phyloP scores from a whole-genome alignment of 2,113 vertebrate genomes.

The Ophthalmolycus amberensis region DNA sequence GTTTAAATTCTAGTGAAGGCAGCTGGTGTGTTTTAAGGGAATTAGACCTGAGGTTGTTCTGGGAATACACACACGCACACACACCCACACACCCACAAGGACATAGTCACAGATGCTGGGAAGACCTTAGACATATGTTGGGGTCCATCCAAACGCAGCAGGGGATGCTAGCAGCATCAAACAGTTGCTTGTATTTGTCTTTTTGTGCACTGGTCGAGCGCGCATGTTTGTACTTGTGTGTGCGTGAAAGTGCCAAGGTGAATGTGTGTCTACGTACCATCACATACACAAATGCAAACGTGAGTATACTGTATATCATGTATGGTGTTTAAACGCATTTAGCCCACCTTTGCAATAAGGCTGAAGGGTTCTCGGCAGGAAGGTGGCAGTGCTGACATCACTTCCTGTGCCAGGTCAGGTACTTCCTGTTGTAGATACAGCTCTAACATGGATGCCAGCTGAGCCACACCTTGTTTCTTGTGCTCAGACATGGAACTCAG shows the following conservation, averaged over 20 bases:
- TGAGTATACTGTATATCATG: neutral
- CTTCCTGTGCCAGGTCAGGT: slow-evolving; percentile 73
- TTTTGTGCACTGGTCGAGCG: neutral
- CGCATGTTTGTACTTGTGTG: neutral
- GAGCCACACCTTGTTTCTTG: slow-evolving; percentile 90
- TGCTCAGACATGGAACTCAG: slow-evolving; percentile 87
- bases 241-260: neutral
- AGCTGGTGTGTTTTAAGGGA: slow-evolving; percentile 66
- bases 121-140: slow-evolving; percentile 51
- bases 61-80: slow-evolving; percentile 34
- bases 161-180: slow-evolving; percentile 28
- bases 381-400: slow-evolving; percentile 76
- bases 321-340: neutral
- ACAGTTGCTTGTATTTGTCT: slow-evolving; percentile 28
- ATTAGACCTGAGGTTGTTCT: slow-evolving; percentile 57
- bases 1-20: slow-evolving; percentile 50
- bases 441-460: slow-evolving; percentile 87
- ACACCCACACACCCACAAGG: slow-evolving; percentile 4
- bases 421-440: slow-evolving; percentile 88
- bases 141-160: slow-evolving; percentile 39
- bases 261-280: neutral
- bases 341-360: slow-evolving; percentile 92
- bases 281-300: neutral
- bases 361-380: slow-evolving; percentile 86
- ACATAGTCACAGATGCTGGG: slow-evolving; percentile 56